phyloP scores from a whole-genome alignment of 1,140 invertebrate species.

The Mesaphorura yosii region DNA sequence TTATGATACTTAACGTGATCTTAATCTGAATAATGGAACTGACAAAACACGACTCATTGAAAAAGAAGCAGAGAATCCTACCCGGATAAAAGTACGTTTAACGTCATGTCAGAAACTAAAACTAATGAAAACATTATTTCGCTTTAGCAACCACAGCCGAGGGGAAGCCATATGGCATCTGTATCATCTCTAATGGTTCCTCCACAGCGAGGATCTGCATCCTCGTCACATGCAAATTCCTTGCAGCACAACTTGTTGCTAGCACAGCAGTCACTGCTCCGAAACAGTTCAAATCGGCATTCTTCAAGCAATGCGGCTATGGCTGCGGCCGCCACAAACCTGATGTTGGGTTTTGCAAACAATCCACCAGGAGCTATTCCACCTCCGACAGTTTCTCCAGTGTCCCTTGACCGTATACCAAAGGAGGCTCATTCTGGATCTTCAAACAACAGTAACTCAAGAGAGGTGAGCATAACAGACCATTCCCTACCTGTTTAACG shows the following conservation, averaged over 20 bases:
- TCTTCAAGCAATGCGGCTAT: not conserved
- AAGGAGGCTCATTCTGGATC: constrained; percentile 29
- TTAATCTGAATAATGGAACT: too few relatives aligned
- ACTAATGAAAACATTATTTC: constrained; percentile 12
- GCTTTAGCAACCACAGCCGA: constrained; percentile 44
- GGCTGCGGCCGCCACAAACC: constrained; percentile 14
- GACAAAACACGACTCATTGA: too few relatives aligned
- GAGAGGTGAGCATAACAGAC: not conserved
- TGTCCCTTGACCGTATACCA: constrained; percentile 29
- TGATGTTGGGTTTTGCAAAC: constrained; percentile 25
- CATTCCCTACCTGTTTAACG: too few relatives aligned
- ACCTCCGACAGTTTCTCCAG: constrained; percentile 26
- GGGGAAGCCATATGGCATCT: constrained; percentile 35
- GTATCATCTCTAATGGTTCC: constrained; percentile 28
- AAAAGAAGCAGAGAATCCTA: too few relatives aligned
- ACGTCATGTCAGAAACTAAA: not conserved
- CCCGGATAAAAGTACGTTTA: too few relatives aligned
- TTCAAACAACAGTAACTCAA: not conserved
- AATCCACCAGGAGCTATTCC: constrained; percentile 30
- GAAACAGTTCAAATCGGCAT: constrained; percentile 20
- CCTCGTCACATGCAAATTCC: constrained; percentile 31
- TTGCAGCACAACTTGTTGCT: constrained; percentile 47
- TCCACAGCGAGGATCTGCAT: constrained; percentile 41
- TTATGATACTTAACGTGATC: too few relatives aligned
- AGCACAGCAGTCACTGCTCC: constrained; percentile 46